Conservation (phyloP, 2,888 invertebrate genomes). For the Scaptomyza tumidula region DNA sequence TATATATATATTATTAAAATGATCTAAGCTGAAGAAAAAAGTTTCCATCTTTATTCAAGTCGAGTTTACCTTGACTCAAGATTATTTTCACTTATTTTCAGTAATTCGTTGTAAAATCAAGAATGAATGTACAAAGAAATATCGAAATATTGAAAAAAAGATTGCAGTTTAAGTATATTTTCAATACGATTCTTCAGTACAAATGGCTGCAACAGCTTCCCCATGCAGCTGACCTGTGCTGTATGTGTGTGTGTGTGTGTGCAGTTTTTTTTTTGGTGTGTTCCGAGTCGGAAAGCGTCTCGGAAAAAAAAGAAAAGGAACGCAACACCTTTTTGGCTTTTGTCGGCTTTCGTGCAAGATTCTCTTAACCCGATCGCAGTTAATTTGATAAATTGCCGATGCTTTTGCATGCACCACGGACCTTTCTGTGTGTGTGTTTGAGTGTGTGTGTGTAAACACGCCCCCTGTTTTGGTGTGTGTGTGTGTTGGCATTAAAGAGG, state of each 20-base stretch:
- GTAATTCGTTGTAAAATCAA: too few species aligned
- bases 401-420: constrained; percentile 59
- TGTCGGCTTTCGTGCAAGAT: constrained; percentile 57
- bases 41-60: too few species aligned
- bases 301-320: constrained; percentile 3
- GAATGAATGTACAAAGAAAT: too few species aligned
- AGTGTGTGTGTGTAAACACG: constrained; percentile 51
- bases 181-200: too few species aligned
- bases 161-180: too few species aligned
- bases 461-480: constrained; percentile 50
- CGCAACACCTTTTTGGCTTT: constrained; percentile 55
- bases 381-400: constrained; percentile 80
- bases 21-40: too few species aligned
- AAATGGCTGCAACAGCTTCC: not conserved
- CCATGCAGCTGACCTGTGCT: constrained; percentile 24
- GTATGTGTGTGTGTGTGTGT: constrained; percentile 6
- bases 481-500: constrained; percentile 3
- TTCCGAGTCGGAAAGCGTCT: constrained; percentile 21
- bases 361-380: constrained; percentile 60
- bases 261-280: not conserved
- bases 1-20: too few species aligned
- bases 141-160: too few species aligned
- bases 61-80: too few species aligned
- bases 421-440: constrained; percentile 31
- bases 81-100: too few species aligned